Evolutionary conservation across 2,888 invertebrate genomes (phyloP).

Genomic region (Caenorhabditis panamensis): DNA sequence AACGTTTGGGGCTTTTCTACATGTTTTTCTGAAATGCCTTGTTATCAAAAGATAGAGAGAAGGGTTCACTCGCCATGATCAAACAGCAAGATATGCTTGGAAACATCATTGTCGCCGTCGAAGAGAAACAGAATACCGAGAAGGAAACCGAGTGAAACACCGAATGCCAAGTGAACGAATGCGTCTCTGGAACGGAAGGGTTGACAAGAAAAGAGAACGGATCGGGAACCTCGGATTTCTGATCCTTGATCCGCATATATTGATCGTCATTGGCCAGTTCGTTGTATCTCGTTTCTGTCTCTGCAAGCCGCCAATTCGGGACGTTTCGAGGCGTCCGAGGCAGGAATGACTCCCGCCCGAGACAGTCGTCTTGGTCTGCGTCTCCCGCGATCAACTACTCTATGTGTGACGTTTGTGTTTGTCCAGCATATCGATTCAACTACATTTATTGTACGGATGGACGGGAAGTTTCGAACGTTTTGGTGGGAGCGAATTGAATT

Average conservation of each 20-base stretch:
- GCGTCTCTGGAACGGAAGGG: slow-evolving; percentile 43
- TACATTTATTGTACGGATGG: slow-evolving; percentile 49
- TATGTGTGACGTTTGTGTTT: slow-evolving; percentile 17
- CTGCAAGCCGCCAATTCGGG: slow-evolving; percentile 20
- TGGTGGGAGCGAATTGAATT: neutral
- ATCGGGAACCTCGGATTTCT: slow-evolving; percentile 27
- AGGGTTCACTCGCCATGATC: slow-evolving; percentile 27
- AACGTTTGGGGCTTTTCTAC: slow-evolving; percentile 2
- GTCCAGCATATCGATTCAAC: slow-evolving; percentile 43
- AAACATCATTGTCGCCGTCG: slow-evolving; percentile 42
- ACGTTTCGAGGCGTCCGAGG: slow-evolving; percentile 8
- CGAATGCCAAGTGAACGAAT: slow-evolving; percentile 31
- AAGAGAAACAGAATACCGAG: slow-evolving; percentile 35
- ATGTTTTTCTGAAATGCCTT: slow-evolving; percentile 15
- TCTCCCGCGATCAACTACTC: slow-evolving; percentile 36
- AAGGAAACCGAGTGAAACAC: slow-evolving; percentile 43
- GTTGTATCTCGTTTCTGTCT: neutral
- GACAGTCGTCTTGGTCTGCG: slow-evolving; percentile 40
- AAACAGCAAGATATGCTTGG: slow-evolving; percentile 40
- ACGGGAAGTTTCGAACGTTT: slow-evolving; percentile 20
- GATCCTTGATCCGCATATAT: slow-evolving; percentile 34
- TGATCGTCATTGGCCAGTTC: slow-evolving; percentile 31
- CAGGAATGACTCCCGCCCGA: slow-evolving; percentile 16
- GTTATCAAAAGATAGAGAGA: too few relatives aligned
- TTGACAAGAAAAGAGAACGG: neutral